Conservation (phyloP, 2,797 vertebrate genomes). For the Etheostoma perlongum region DNA sequence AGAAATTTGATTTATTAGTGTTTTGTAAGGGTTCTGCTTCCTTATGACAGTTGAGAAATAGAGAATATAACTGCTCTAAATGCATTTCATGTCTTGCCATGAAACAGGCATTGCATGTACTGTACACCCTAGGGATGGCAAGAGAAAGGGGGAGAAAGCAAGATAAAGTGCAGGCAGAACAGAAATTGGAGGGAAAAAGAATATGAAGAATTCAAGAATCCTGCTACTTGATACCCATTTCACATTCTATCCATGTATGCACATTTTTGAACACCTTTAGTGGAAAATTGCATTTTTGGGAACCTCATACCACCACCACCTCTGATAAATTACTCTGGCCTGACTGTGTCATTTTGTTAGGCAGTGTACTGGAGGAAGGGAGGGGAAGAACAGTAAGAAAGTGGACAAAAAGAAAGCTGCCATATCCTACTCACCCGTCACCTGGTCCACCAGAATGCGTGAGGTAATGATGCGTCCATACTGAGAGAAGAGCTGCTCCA, state of each 20-base stretch:
- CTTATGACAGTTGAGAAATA: constrained; percentile 74
- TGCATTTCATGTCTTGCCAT: constrained; percentile 84
- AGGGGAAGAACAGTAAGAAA: neutral
- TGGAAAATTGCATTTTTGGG: constrained; percentile 86
- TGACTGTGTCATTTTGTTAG: constrained; percentile 48
- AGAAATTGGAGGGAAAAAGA: constrained; percentile 53
- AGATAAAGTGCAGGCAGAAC: constrained; percentile 32
- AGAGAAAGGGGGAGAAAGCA: constrained; percentile 38
- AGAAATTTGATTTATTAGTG: constrained; percentile 74
- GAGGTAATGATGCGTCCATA: constrained; percentile 99
- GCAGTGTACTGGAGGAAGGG: constrained; percentile 4
- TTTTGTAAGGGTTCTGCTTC: constrained; percentile 76
- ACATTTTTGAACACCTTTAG: constrained; percentile 88
- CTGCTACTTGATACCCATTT: constrained; percentile 71
- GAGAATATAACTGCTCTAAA: constrained; percentile 85
- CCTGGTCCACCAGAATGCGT: constrained; percentile 97
- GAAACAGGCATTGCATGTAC: constrained; percentile 84
- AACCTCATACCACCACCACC: constrained; percentile 72
- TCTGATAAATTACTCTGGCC: constrained; percentile 77
- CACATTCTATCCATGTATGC: constrained; percentile 82
- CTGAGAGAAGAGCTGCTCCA: constrained; percentile 97
- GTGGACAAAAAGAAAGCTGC: constrained; percentile 2
- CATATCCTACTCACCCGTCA: constrained; percentile 91
- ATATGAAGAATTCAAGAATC: constrained; percentile 78
- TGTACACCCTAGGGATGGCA: constrained; percentile 77